Evolutionary conservation across 2,113 vertebrate genomes (phyloP).

Genomic region (Toxostoma redivivum): DNA sequence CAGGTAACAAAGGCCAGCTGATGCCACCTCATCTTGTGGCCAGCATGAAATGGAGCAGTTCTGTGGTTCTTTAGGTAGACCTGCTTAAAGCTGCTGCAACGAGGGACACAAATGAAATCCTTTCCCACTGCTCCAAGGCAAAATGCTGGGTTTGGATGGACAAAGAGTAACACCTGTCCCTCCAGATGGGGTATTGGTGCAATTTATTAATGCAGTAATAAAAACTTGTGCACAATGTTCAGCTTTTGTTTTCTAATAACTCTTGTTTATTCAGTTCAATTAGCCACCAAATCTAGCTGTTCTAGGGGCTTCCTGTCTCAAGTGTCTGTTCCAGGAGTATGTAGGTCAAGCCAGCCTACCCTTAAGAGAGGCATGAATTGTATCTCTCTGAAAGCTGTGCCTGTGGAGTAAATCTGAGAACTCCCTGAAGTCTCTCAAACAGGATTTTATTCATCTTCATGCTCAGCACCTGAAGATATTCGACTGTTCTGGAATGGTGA

Average conservation of each 20-base stretch:
- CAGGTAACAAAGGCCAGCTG: background rate
- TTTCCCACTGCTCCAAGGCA: background rate
- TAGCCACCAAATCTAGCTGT: background rate
- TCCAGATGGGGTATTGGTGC: accelerated
- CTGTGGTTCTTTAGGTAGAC: background rate
- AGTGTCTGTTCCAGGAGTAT: background rate
- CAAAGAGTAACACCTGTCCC: background rate
- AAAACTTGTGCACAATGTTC: background rate
- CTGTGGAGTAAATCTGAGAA: background rate
- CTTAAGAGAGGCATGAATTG: background rate
- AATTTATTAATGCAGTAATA: background rate
- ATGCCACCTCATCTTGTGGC: background rate
- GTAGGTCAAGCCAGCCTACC: background rate
- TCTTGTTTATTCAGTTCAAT: background rate
- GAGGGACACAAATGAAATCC: background rate
- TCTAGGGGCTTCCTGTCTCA: background rate
- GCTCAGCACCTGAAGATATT: background rate
- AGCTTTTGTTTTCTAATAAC: background rate
- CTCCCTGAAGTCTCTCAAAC: background rate
- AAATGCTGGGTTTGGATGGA: background rate
- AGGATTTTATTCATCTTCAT: background rate
- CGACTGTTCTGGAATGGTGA: background rate
- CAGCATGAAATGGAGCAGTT: accelerated
- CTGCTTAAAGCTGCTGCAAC: background rate
- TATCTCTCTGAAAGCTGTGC: background rate